Percentiles rank a stretch among this genome's conserved stretches.
phyloP scores from a whole-genome alignment of 2,797 vertebrate species.

The Adrianichthys oophorus region DNA sequence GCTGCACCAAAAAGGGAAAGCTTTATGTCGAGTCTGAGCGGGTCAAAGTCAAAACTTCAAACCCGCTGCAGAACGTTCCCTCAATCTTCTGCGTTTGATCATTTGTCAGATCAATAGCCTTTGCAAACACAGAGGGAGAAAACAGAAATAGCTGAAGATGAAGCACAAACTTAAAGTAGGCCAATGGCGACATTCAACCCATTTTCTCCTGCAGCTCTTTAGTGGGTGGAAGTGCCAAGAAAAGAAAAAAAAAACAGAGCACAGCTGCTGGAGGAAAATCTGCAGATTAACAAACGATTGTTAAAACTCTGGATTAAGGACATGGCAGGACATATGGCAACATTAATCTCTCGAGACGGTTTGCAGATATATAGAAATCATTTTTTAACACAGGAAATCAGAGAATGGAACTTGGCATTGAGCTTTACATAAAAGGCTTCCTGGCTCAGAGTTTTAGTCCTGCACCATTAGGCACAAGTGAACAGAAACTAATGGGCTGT shows the following conservation, averaged over 20 bases:
- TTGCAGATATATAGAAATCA: slow-evolving; percentile 18
- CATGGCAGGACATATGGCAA: slow-evolving; percentile 31
- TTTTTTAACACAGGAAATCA: slow-evolving; percentile 15
- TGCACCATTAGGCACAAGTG: slow-evolving; percentile 59
- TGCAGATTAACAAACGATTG: slow-evolving; percentile 60
- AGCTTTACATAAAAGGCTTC: slow-evolving; percentile 55
- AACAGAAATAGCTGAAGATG: slow-evolving; percentile 36
- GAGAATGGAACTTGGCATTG: slow-evolving; percentile 35
- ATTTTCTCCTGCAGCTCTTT: slow-evolving; percentile 43
- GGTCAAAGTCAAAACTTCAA: slow-evolving; percentile 30
- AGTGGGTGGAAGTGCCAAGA: slow-evolving; percentile 31
- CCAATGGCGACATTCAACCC: slow-evolving; percentile 55
- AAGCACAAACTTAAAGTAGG: slow-evolving; percentile 66
- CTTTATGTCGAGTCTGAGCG: slow-evolving; percentile 21
- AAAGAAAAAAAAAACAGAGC: slow-evolving; percentile 16
- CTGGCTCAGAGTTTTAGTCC: slow-evolving; percentile 41
- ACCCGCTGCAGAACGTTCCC: slow-evolving; percentile 17
- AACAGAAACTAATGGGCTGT: slow-evolving; percentile 72
- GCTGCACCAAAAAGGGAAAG: too few species aligned
- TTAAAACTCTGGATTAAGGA: slow-evolving; percentile 60
- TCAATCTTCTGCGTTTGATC: slow-evolving; percentile 1
- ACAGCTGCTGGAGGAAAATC: slow-evolving; percentile 60
- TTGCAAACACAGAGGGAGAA: slow-evolving; percentile 28
- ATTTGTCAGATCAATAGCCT: slow-evolving; percentile 24
- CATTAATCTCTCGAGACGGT: slow-evolving; percentile 50